Percentiles rank a stretch among this genome's conserved stretches.
phyloP scores from a whole-genome alignment of 2,888 invertebrate species.

The Sinodicranocentrus sp. region DNA sequence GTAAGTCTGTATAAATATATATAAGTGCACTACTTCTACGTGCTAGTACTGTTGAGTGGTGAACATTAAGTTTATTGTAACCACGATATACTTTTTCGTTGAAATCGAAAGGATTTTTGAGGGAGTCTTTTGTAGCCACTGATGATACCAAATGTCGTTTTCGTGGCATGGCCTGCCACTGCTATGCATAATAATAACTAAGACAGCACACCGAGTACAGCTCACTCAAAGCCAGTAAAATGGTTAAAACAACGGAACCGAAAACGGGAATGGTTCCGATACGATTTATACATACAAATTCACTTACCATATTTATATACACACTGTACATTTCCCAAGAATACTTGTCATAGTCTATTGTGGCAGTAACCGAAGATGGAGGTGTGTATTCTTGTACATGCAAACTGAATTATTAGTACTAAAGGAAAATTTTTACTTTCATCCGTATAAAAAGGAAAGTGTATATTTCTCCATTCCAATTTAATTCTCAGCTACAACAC shows the following conservation, averaged over 20 bases:
- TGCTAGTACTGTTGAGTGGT: too few species aligned
- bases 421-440: too few species aligned
- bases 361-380: not conserved
- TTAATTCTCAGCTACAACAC: not conserved
- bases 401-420: not conserved
- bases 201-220: not conserved
- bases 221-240: not conserved
- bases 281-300: too few species aligned
- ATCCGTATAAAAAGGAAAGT: too few species aligned
- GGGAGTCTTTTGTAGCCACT: constrained; percentile 14
- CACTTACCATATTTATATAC: not conserved
- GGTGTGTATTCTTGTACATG: not conserved
- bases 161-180: not conserved
- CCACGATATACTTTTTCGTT: too few species aligned
- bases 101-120: not conserved
- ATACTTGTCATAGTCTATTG: not conserved
- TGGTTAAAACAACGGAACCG: constrained; percentile 15
- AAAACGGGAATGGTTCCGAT: too few species aligned
- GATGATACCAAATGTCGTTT: constrained; percentile 17
- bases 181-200: constrained; percentile 16
- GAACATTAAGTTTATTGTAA: too few species aligned
- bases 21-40: too few species aligned
- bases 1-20: too few species aligned
- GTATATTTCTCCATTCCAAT: not conserved
- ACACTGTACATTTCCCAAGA: not conserved